Evolutionary conservation across 30 jellyfish, hydroid and myxozoan genomes (phyloP), one percentile per base, ranked within the genome.

Genomic region (Chrysaora quinquecirrha): DNA sequence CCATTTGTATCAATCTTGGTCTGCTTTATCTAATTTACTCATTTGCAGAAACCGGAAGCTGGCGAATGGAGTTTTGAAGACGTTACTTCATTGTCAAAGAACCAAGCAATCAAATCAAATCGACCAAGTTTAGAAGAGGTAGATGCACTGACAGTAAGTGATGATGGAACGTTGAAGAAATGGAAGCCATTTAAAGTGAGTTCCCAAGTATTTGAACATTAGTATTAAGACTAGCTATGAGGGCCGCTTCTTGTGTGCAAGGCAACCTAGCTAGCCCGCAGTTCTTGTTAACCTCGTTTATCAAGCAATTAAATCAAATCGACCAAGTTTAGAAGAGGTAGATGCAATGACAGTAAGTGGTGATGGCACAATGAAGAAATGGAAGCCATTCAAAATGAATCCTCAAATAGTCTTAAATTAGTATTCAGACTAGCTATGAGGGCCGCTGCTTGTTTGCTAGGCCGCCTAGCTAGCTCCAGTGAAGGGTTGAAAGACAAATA

Each of bases 171-270:
- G 2, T 49, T 73, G 33, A 71, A 77, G 79, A 48, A 43, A 34
- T 90, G 89, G 86, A 64, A 71, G 61, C 97, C 97, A 20, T 90
- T 90, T 54, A 58, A 69, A 96, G 97, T 90, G 50, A 1, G 71
- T 56, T 6, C n/a, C n/a, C n/a, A n/a, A n/a, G n/a, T n/a, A n/a
- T n/a, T n/a, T n/a, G n/a, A n/a, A n/a, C n/a, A n/a, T n/a, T n/a
- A n/a, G n/a, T n/a, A n/a, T n/a, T n/a, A n/a, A n/a, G n/a, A n/a
- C n/a, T n/a, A n/a, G n/a, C n/a, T n/a, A n/a, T n/a, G n/a, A n/a
- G n/a, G n/a, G n/a, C n/a, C n/a, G n/a, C n/a, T n/a, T n/a, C n/a
- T n/a, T n/a, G n/a, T n/a, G n/a, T n/a, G n/a, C n/a, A n/a, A n/a
- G n/a, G n/a, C n/a, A n/a, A n/a, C n/a, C n/a, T n/a, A n/a, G n/a